phyloP scores from a whole-genome alignment of 1,140 invertebrate genomes.

The Lepidostoma basale region DNA sequence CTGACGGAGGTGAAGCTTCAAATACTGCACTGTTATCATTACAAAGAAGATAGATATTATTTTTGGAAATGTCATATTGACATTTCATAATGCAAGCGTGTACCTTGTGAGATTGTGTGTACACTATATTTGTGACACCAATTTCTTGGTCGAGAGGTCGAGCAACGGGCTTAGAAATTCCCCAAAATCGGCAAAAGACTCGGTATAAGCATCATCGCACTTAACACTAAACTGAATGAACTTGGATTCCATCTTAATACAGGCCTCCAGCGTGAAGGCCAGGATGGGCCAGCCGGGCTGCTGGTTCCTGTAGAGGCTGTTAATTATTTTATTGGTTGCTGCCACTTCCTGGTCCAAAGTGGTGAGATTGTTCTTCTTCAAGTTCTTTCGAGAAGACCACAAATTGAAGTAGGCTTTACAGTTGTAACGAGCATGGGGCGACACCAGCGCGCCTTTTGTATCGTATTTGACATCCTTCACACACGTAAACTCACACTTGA shows the following conservation, averaged over 20 bases:
- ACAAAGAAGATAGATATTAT: no score
- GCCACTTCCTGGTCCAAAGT: neutral
- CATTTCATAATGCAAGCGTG: no score
- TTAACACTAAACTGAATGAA: neutral
- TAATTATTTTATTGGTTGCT: conserved; percentile 5
- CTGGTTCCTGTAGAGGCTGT: conserved; percentile 1
- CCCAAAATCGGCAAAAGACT: neutral
- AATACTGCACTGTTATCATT: no score
- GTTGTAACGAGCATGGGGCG: neutral
- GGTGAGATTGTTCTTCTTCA: neutral
- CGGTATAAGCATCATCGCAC: neutral
- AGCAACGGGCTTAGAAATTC: neutral
- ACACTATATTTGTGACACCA: neutral
- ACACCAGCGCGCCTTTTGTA: neutral
- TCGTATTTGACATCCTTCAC: neutral
- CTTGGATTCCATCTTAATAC: neutral
- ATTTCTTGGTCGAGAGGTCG: neutral
- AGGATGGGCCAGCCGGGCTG: neutral
- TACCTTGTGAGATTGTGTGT: neutral
- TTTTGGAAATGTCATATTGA: no score
- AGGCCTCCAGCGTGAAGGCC: neutral
- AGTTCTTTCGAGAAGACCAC: neutral
- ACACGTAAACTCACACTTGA: conserved; percentile 11
- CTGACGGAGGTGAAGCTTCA: no score
- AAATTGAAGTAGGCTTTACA: conserved; percentile 1